These are phyloP conservation scores for Vollenhovia emeryi DNA, from an alignment of 1,140 invertebrate genomes.

Conservation along the genomic window DNA sequence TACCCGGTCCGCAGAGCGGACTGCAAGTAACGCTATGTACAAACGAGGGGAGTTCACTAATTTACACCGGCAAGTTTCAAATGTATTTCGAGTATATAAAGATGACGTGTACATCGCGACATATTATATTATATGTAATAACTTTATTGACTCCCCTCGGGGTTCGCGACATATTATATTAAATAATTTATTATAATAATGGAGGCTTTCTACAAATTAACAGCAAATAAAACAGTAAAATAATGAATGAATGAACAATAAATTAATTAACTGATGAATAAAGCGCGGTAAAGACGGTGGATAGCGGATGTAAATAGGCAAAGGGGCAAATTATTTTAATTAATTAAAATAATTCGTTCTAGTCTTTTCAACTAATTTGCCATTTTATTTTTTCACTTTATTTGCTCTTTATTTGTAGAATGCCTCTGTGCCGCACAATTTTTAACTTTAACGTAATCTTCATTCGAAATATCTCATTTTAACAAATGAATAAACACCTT, in stretches of 20 bases:
- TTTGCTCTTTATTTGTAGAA: not conserved
- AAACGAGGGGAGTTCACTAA: not conserved
- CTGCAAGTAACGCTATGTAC: not conserved
- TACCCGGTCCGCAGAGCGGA: not conserved
- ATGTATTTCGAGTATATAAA: not conserved
- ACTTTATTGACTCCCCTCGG: no score
- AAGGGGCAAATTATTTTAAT: not conserved
- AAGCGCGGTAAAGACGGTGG: not conserved
- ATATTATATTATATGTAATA: no score
- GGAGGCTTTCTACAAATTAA: not conserved
- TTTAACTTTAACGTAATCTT: not conserved
- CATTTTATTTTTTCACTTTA: not conserved
- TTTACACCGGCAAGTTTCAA: not conserved
- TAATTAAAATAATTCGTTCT: not conserved
- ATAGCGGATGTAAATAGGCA: no score
- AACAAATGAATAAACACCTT: not conserved
- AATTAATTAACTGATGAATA: not conserved
- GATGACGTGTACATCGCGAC: not conserved
- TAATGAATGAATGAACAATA: no score
- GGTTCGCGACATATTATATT: not conserved
- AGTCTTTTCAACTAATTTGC: not conserved
- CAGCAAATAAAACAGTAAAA: not conserved
- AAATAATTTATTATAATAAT: not conserved
- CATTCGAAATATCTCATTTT: not conserved
- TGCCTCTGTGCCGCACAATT: not conserved